Evolutionary conservation across 1,140 invertebrate genomes (phyloP), one percentile per base, ranked within the genome.

Genomic region (Bathynomus jamesi): DNA sequence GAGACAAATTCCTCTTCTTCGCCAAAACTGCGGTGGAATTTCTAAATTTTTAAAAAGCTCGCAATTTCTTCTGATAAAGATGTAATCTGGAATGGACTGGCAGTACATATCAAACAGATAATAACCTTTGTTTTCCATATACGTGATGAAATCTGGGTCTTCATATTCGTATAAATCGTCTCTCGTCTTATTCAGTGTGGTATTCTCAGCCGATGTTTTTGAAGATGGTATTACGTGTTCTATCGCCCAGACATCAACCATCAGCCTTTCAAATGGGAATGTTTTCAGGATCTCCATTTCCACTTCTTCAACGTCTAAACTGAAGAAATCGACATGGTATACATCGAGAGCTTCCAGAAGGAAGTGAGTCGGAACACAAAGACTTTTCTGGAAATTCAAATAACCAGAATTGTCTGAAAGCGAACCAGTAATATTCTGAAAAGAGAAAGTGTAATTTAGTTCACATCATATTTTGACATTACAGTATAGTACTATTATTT

Each of bases 51-150:
- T 31, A 30, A 71, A 76, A 8, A 73, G 30, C 21, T 61, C 65
- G 8, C 67, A 70, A 1, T 46, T 71, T 24, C 70, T 62, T 61
- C 75, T 67, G 30, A 76, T 65, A 46, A 76, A 76, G 25, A 76
- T 17, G 64, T 73, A 76, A 28, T 76, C 75, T 25, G 69, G 61
- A 11, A 76, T 71, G 13, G 21, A n/a, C 11, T 69, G 28, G 30
- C 75, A 76, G 40, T 71, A 73, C 61, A 70, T 65, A 61, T 76
- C 75, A 32, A 76, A 69, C 25, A 73, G 72, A 46, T 76, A 76
- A 28, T 76, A 76, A 5, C 75, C 75, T 17, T 63, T 69, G 13
- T 21, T 17, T 17, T 73, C 72, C 75, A 76, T 76, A 61, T 71
- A 76, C 31, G 69, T 27, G 3, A 76, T 61, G 24, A 76, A 73